These are phyloP conservation scores for Takifugu bimaculatus DNA, from an alignment of 2,113 vertebrate genomes.

Conservation along the genomic window DNA sequence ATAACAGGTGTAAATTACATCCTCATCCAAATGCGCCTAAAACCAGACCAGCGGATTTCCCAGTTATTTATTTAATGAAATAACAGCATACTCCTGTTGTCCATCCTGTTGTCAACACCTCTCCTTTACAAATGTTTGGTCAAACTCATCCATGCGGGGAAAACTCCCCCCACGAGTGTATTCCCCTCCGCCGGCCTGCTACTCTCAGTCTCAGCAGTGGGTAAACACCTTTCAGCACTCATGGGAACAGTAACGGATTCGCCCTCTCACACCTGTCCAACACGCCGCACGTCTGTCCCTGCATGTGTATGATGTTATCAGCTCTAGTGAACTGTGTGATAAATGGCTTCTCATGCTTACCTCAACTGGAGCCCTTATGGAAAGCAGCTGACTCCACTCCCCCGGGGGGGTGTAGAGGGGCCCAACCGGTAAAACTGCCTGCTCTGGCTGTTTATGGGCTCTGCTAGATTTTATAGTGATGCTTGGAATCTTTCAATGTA, in stretches of 20 bases:
- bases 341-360: conserved; percentile 57
- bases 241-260: conserved; percentile 46
- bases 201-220: conserved; percentile 9
- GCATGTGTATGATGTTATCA: conserved; percentile 60
- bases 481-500: conserved; percentile 15
- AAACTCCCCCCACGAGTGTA: not conserved
- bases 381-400: conserved; percentile 52
- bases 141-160: not conserved
- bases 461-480: conserved; percentile 23
- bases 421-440: conserved; percentile 41
- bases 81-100: not conserved
- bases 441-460: not conserved
- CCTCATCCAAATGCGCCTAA: no score
- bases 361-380: conserved; percentile 60
- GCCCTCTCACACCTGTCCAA: conserved; percentile 53
- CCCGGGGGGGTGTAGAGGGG: conserved; percentile 16
- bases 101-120: not conserved
- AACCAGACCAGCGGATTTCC: no score
- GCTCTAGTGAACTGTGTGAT: conserved; percentile 46
- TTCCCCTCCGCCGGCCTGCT: conserved; percentile 6
- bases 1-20: no score
- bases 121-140: not conserved
- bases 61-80: no score
- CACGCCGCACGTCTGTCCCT: not conserved
- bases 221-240: conserved; percentile 4